phyloP scores from a whole-genome alignment of 2,113 vertebrate species.

The Scopus umbretta region DNA sequence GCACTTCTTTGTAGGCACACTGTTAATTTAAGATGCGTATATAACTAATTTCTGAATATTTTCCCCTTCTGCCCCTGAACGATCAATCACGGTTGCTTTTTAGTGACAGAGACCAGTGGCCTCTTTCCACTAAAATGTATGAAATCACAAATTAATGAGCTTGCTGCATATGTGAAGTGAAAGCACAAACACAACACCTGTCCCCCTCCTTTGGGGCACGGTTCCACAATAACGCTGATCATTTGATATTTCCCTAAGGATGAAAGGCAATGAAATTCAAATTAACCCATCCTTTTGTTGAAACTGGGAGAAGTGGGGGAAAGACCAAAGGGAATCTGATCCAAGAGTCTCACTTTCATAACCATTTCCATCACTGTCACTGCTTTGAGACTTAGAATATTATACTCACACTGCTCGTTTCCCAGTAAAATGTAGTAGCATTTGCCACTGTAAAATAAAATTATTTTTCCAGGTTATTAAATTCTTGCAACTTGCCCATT shows the following conservation, averaged over 20 bases:
- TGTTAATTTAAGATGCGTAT: not conserved
- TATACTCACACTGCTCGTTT: not conserved
- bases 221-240: not conserved
- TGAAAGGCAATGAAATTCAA: constrained; percentile 38
- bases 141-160: not conserved
- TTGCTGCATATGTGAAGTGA: not conserved
- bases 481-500: not conserved
- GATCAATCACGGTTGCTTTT: not conserved
- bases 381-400: not conserved
- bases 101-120: not conserved
- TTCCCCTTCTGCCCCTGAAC: not conserved
- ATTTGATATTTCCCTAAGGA: constrained; percentile 8
- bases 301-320: not conserved
- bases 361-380: not conserved
- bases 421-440: accelerated
- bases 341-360: not conserved
- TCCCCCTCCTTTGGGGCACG: not conserved
- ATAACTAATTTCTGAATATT: not conserved
- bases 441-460: not conserved
- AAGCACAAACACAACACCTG: not conserved
- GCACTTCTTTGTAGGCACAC: not conserved
- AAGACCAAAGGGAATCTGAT: not conserved
- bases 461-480: not conserved
- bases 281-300: not conserved
- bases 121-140: not conserved